Base-by-base conservation (phyloP, 2,797 vertebrate genomes). In the Squalus acanthias region DNA sequence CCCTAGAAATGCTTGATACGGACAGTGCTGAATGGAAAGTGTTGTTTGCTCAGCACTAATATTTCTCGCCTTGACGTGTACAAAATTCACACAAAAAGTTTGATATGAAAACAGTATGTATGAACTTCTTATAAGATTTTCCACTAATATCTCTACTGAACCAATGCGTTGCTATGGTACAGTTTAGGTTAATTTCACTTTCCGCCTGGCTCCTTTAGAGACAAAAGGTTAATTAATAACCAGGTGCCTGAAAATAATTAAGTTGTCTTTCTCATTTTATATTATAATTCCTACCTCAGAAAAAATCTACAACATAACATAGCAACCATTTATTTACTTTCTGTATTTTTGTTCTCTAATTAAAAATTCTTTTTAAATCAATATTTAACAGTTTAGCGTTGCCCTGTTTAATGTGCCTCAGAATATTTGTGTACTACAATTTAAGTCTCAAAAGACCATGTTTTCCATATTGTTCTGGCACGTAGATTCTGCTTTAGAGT, bases 291-390 rank as follows among this genome's bases (percentile, higher is more conserved):
- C 63, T 39, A 67, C 63, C 63, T 93, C 33, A 67, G 60, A 93
- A 67, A 93, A 93, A 39, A 9, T 46, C 63, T 20, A 20, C n/a
- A 65, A 92, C 24, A 89, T 26, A 89, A 29, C 53, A 57, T 60
- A 57, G 88, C 63, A 93, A 63, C 91, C n/a, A 7, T n/a, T 67
- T 39, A 93, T 24, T 39, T 93, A 1, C 7, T 93, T 93, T 93
- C 63, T 93, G 33, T 93, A 67, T 93, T 67, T 65, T 93, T 93
- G 91, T 67, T 93, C 65, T 93, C n/a, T 67, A 67, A 93, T 93
- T 7, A 93, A 93, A 67, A 69, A 65, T 46, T 67, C 67, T n/a
- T 65, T 63, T 93, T 39, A 93, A 93, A 69, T 67, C 91, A 67
- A 24, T 67, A 93, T 93, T 39, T 39, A 85, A 17, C 79, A 85